Evolutionary conservation across 2,797 vertebrate species (phyloP).

Genomic region (Aplochiton taeniatus): DNA sequence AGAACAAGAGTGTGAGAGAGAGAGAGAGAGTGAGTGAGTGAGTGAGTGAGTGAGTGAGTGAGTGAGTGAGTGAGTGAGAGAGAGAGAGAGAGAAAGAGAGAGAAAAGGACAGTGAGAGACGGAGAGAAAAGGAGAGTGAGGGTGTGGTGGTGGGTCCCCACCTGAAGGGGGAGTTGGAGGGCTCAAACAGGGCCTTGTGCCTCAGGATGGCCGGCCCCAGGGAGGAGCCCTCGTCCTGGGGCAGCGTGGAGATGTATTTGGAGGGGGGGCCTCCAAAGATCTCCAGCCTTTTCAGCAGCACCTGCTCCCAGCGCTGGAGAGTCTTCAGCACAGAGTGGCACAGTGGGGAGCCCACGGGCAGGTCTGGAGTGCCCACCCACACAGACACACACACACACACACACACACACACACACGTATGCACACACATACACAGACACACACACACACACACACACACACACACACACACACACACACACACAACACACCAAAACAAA

Average conservation of each 20-base stretch:
- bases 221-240: conserved; percentile 78
- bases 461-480: conserved; percentile 3
- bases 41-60: too few relatives aligned
- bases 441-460: conserved; percentile 21
- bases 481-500: too few relatives aligned
- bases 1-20: background rate
- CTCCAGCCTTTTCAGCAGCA: conserved; percentile 90
- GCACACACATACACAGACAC: conserved; percentile 10
- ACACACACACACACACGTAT: conserved; percentile 21
- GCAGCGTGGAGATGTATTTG: conserved; percentile 85
- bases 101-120: background rate
- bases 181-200: conserved; percentile 93
- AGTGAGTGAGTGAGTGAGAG: background rate
- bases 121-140: background rate
- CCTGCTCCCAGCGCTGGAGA: conserved; percentile 95
- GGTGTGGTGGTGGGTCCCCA: conserved; percentile 35
- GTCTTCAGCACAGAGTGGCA: conserved; percentile 93
- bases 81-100: background rate
- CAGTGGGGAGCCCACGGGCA: conserved; percentile 92
- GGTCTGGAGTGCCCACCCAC: conserved; percentile 73
- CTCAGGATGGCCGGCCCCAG: conserved; percentile 92
- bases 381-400: conserved; percentile 13
- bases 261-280: conserved; percentile 90
- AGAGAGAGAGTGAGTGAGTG: too few relatives aligned
- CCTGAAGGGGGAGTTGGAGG: conserved; percentile 95